Percentiles rank a stretch among this genome's conserved stretches.
Evolutionary conservation across 1,140 invertebrate genomes (phyloP).

Genomic region (Drosophila pachea): DNA sequence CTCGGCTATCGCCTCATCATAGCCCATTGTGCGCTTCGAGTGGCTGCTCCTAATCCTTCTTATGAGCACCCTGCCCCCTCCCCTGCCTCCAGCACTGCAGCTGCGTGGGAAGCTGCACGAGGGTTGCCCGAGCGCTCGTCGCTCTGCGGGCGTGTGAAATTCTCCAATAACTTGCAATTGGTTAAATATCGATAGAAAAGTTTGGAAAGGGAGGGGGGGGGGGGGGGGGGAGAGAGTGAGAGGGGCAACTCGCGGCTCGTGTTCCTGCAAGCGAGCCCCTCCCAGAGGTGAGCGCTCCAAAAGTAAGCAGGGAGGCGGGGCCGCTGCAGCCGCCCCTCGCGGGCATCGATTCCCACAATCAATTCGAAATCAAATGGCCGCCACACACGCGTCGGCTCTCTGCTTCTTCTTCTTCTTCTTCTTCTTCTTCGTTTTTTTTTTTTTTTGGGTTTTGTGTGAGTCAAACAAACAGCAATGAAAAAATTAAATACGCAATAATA

Average conservation of each 20-base stretch:
- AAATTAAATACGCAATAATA: slow-evolving; percentile 77
- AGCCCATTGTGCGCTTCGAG: too few relatives aligned
- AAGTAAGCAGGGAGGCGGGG: too few relatives aligned
- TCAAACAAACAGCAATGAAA: slow-evolving; percentile 61
- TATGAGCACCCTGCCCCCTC: slow-evolving; percentile 31
- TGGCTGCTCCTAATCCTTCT: neutral
- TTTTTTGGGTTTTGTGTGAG: slow-evolving; percentile 27
- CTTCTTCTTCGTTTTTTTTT: slow-evolving; percentile 1
- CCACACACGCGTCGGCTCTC: slow-evolving; percentile 59
- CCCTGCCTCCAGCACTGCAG: slow-evolving; percentile 4
- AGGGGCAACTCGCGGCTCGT: too few relatives aligned
- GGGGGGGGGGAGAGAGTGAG: neutral
- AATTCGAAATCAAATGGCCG: slow-evolving; percentile 57
- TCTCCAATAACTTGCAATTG: slow-evolving; percentile 68
- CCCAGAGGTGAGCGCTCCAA: too few relatives aligned
- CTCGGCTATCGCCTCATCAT: too few relatives aligned
- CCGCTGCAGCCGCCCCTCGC: too few relatives aligned
- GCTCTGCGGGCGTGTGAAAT: slow-evolving; percentile 67
- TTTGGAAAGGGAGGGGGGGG: neutral
- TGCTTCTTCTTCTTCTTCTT: slow-evolving; percentile 1
- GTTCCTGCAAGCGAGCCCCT: too few relatives aligned
- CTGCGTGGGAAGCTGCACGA: slow-evolving; percentile 63
- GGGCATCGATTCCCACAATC: slow-evolving; percentile 71
- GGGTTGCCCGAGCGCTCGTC: slow-evolving; percentile 10
- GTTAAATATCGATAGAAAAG: slow-evolving; percentile 19